Base-by-base conservation (phyloP, 37 sponge, comb jelly and placozoan species). In the Halichondria panicea region DNA sequence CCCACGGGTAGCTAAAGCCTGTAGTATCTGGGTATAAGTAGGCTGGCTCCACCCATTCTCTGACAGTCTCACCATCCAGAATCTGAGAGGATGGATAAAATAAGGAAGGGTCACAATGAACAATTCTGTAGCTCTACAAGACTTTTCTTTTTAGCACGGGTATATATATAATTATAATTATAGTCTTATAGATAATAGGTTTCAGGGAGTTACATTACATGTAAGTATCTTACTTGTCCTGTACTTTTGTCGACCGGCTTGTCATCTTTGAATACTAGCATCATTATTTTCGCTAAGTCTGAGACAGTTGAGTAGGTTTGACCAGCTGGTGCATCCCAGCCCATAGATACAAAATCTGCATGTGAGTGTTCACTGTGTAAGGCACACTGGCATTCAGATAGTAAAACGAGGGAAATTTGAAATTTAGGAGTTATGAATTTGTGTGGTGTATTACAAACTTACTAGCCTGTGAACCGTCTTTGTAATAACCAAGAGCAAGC, bases 271-370 rank as follows among this genome's bases (percentile, higher is more conserved):
- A 91, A 91, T 25, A 82, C 19, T 41, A 91, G 53, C 37, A 41
- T 67, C 83, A 91, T 74, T 43, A 91, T 63, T 35, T 86, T 68
- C 2, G 79, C 79, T 0, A 91, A 77, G 62, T 91, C 92, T 61
- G 66, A 31, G 28, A 55, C 60, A 54, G 68, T 77, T 7, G 88
- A 71, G 38, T 82, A 91, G 79, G 76, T 86, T 8, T 91, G 77
- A 9, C 92, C 92, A 36, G 92, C 92, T 48, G 92, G 87, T 0
- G 83, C 87, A 34, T 91, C 92, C 77, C 77, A 91, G 22, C 92
- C 92, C 59, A 91, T 85, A 40, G 71, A 67, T 25, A 86, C 77
- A 11, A 74, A 67, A 25, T 41, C 89, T 87, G 76, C 52, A 74
- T 21, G 25, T 7, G n/a, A 7, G 52, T n/a, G n/a, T n/a, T n/a